Evolutionary conservation across 1,140 invertebrate species (phyloP).

Genomic region (Epicauta chinensis): DNA sequence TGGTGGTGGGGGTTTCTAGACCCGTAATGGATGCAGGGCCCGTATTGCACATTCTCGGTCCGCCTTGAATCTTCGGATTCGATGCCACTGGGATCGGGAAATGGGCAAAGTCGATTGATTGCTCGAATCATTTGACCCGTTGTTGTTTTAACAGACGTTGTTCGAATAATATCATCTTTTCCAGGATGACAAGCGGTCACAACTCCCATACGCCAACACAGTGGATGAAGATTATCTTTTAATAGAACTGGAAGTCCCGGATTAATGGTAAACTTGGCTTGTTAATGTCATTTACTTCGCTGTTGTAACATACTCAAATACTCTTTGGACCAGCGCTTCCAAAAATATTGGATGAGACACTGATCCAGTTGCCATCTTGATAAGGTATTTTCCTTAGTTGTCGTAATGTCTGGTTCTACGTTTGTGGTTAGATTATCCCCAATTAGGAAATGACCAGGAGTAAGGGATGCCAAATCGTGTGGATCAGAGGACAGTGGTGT

Average conservation of each 20-base stretch:
- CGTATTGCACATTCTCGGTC: no score
- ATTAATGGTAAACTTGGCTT: not conserved
- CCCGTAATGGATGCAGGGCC: no score
- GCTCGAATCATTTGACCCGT: not conserved
- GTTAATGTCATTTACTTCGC: constrained; percentile 27
- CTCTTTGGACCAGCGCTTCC: constrained; percentile 33
- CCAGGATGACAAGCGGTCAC: constrained; percentile 37
- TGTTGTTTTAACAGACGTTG: constrained; percentile 34
- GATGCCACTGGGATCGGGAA: no score
- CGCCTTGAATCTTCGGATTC: no score
- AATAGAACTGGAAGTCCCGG: constrained; percentile 33
- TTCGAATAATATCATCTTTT: constrained; percentile 37
- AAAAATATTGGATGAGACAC: constrained; percentile 30
- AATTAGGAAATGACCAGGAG: constrained; percentile 41
- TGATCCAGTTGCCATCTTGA: constrained; percentile 25
- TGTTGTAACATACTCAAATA: constrained; percentile 33
- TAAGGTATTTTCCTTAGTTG: constrained; percentile 20
- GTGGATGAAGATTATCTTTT: constrained; percentile 33
- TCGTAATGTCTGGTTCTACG: constrained; percentile 12
- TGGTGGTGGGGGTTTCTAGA: no score
- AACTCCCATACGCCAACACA: constrained; percentile 39
- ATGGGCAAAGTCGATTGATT: not conserved
- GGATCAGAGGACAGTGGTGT: constrained; percentile 24
- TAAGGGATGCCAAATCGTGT: constrained; percentile 26
- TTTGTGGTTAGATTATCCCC: constrained; percentile 26